These are phyloP conservation scores for Lottia scabra DNA, from an alignment of 2,888 invertebrate species.

Conservation along the genomic window DNA sequence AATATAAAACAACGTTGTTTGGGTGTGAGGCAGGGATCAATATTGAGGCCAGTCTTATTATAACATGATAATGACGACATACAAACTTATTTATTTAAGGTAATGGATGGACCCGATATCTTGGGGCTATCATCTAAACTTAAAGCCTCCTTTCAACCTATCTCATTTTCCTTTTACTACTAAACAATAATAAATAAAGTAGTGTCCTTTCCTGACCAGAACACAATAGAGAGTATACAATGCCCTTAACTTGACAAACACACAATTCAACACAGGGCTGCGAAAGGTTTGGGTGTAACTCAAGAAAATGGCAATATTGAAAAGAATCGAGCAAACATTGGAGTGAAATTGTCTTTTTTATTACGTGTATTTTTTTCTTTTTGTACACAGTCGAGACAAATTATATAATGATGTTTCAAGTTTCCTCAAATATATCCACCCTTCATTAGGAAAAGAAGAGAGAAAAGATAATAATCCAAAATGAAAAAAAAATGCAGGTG, in stretches of 20 bases:
- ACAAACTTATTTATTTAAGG: not conserved
- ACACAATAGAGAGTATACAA: not conserved
- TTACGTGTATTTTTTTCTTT: not conserved
- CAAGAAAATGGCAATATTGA: not conserved
- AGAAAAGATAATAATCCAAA: too few species aligned
- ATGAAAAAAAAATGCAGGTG: too few species aligned
- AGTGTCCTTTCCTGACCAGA: not conserved
- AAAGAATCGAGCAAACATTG: not conserved
- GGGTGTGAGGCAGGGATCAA: conserved; percentile 2
- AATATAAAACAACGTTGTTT: not conserved
- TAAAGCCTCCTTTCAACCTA: too few species aligned
- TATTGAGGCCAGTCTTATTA: not conserved
- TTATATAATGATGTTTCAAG: not conserved
- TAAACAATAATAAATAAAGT: not conserved
- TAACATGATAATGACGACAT: not conserved
- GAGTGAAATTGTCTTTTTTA: not conserved
- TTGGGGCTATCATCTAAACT: too few species aligned
- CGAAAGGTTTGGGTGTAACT: conserved; percentile 2
- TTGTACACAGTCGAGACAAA: not conserved
- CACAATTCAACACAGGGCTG: not conserved
- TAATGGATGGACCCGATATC: not conserved
- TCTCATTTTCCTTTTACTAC: not conserved
- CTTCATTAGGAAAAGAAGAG: too few species aligned
- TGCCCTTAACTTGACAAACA: not conserved
- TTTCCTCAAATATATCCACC: not conserved